Evolutionary conservation across 2,113 vertebrate genomes (phyloP).

Genomic region (Electrona antarctica): DNA sequence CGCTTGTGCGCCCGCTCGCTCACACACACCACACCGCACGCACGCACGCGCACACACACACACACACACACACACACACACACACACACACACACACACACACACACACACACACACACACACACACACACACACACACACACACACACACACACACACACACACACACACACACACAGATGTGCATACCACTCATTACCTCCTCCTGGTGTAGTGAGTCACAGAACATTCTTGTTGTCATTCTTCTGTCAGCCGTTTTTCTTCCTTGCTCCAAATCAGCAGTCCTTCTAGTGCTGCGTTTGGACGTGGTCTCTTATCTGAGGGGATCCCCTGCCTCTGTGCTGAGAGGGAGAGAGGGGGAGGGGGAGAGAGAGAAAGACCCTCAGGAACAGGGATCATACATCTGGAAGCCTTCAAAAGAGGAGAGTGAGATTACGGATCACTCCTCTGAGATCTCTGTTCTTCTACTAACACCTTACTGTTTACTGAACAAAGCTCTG

Average conservation of each 20-base stretch:
- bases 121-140: conserved; percentile 4
- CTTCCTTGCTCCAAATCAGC: background rate
- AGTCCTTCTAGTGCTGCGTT: too few species aligned
- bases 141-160: background rate
- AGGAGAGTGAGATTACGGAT: conserved; percentile 27
- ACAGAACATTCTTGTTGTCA: background rate
- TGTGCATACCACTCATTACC: background rate
- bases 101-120: background rate
- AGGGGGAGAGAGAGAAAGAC: background rate
- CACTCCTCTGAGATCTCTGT: conserved; percentile 34
- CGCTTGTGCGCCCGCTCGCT: too few species aligned
- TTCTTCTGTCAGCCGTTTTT: background rate
- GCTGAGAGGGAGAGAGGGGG: too few species aligned
- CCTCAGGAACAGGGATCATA: conserved; percentile 12
- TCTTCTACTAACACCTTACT: conserved; percentile 33
- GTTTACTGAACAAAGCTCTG: conserved; percentile 44
- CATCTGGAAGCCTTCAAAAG: conserved; percentile 59
- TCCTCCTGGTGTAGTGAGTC: background rate
- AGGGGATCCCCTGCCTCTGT: too few species aligned
- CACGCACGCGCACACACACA: background rate
- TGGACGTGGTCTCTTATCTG: too few species aligned
- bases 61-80: conserved; percentile 1
- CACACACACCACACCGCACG: background rate
- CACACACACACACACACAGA: background rate
- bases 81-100: background rate